phyloP scores from a whole-genome alignment of 2,113 vertebrate genomes.

The Todiramphus chloris region DNA sequence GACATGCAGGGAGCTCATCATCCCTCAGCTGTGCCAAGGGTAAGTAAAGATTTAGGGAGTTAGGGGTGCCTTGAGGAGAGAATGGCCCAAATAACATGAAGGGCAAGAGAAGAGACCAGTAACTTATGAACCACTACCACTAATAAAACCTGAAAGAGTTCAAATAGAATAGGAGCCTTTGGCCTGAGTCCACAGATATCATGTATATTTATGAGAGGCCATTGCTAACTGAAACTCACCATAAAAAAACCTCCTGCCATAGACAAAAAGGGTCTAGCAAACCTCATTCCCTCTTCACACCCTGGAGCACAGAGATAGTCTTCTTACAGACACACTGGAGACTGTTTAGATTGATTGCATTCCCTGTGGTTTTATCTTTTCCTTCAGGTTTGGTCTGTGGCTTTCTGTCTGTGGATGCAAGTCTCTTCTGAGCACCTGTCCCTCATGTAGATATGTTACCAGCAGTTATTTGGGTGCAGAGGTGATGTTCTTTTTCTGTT shows the following conservation, averaged over 20 bases:
- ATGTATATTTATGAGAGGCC: background rate
- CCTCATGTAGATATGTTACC: background rate
- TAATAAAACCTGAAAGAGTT: background rate
- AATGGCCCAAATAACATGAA: background rate
- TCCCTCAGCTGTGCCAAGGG: background rate
- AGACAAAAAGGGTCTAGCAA: background rate
- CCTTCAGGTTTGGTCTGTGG: background rate
- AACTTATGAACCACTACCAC: background rate
- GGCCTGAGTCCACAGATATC: background rate
- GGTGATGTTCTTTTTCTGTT: background rate
- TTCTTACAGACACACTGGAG: background rate
- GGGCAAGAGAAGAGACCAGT: background rate
- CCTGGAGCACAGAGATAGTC: background rate
- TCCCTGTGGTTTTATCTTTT: background rate
- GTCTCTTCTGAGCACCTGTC: background rate
- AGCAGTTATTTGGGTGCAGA: background rate
- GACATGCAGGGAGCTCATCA: background rate
- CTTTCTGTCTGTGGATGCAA: background rate
- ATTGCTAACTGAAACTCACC: background rate
- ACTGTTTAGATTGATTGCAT: fast-evolving
- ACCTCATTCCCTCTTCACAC: background rate
- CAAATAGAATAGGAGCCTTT: background rate
- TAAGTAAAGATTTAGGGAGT: background rate
- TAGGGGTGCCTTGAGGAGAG: background rate
- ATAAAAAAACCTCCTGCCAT: background rate